phyloP scores from a whole-genome alignment of 2,797 vertebrate species.

The Podarcis siculus region DNA sequence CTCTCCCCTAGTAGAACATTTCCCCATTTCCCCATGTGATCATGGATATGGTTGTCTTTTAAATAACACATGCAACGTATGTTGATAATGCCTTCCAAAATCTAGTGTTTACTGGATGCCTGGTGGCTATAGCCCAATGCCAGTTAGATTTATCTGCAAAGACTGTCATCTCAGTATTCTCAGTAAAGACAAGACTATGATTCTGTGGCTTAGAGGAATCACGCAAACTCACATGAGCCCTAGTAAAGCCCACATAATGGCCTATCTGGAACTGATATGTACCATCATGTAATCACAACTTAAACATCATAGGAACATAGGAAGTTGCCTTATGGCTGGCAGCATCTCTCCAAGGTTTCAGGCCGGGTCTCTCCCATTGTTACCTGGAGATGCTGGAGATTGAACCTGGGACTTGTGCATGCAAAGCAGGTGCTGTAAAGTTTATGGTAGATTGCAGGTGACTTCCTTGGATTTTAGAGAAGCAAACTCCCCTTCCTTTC shows the following conservation, averaged over 20 bases:
- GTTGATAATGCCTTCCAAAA: neutral
- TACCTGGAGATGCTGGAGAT: too few species aligned
- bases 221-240: neutral
- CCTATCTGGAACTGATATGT: neutral
- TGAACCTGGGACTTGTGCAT: too few species aligned
- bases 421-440: too few species aligned
- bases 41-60: neutral
- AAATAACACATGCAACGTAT: neutral
- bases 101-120: neutral
- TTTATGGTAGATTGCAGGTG: neutral
- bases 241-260: neutral
- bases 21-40: neutral
- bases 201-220: neutral
- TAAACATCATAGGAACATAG: too few species aligned
- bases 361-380: too few species aligned
- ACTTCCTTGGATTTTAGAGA: neutral
- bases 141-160: neutral
- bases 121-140: neutral
- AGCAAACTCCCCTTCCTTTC: neutral
- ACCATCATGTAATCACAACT: neutral
- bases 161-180: neutral
- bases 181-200: neutral
- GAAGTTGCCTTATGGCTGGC: too few species aligned
- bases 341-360: too few species aligned
- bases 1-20: neutral